A percentile compares a stretch with the other conserved stretches of the same genome.
Evolutionary conservation across 2,797 vertebrate genomes (phyloP).

Genomic region (Calcarius lapponicus): DNA sequence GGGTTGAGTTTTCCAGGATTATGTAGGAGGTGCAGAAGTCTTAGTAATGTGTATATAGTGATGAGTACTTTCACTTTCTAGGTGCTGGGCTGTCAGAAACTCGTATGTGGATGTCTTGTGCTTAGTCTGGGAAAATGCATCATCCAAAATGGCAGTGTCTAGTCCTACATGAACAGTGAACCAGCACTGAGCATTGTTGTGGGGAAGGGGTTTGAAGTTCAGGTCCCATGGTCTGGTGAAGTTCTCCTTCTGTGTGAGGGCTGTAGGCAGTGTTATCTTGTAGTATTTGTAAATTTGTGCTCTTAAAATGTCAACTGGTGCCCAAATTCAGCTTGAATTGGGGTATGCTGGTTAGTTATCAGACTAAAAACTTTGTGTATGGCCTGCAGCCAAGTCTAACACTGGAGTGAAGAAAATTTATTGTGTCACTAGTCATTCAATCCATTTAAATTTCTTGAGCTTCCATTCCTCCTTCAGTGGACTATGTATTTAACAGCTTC

Average conservation of each 20-base stretch:
- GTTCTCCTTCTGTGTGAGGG: accelerated
- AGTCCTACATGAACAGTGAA: neutral
- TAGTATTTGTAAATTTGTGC: neutral
- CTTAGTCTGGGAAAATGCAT: neutral
- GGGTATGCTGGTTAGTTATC: neutral
- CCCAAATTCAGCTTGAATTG: neutral
- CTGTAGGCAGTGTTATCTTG: neutral
- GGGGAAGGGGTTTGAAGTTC: accelerated
- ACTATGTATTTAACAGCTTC: neutral
- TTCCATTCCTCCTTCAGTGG: neutral
- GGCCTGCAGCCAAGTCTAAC: neutral
- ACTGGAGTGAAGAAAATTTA: neutral
- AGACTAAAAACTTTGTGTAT: neutral
- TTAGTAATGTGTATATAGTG: neutral
- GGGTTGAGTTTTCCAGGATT: neutral
- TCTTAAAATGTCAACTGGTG: neutral
- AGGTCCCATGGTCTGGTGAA: neutral
- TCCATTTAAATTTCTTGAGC: neutral
- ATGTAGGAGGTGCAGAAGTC: neutral
- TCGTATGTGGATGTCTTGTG: neutral
- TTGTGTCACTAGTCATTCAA: neutral
- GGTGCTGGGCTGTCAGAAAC: neutral
- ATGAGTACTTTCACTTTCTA: neutral
- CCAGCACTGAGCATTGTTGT: accelerated
- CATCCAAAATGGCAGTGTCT: neutral